A percentile compares a stretch with the other conserved stretches of the same genome.
phyloP scores from a whole-genome alignment of 2,113 vertebrate genomes.

The Dromas ardeola region DNA sequence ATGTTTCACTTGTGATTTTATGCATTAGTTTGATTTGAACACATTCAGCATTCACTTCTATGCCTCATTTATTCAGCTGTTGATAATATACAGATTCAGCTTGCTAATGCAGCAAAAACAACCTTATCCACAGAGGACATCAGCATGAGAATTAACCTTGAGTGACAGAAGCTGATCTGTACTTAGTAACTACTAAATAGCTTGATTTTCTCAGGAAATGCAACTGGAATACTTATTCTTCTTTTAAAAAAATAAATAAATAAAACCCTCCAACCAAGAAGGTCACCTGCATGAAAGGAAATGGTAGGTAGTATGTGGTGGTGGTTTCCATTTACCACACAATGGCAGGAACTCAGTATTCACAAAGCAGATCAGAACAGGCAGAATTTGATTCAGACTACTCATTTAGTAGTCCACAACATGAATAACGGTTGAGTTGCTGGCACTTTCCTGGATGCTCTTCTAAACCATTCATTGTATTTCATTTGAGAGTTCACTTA shows the following conservation, averaged over 20 bases:
- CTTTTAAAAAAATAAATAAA: background rate
- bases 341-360: background rate
- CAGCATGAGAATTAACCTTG: conserved; percentile 57
- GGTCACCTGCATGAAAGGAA: background rate
- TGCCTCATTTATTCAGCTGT: conserved; percentile 38
- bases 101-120: conserved; percentile 43
- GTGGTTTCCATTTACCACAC: background rate
- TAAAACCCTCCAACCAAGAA: background rate
- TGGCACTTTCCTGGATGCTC: background rate
- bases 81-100: conserved; percentile 28
- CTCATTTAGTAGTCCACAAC: background rate
- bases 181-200: conserved; percentile 5
- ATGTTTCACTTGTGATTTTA: conserved; percentile 25
- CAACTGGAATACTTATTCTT: conserved; percentile 23
- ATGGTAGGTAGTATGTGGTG: background rate
- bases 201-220: conserved; percentile 18
- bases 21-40: conserved; percentile 23
- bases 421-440: background rate
- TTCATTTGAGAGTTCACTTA: background rate
- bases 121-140: conserved; percentile 53
- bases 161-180: conserved; percentile 56
- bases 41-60: background rate
- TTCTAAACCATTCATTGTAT: background rate
- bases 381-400: background rate
- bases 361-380: background rate